Percentiles rank a stretch among this genome's conserved stretches.
Evolutionary conservation across 2,888 invertebrate species (phyloP).

Genomic region (Vesta saturnalis): DNA sequence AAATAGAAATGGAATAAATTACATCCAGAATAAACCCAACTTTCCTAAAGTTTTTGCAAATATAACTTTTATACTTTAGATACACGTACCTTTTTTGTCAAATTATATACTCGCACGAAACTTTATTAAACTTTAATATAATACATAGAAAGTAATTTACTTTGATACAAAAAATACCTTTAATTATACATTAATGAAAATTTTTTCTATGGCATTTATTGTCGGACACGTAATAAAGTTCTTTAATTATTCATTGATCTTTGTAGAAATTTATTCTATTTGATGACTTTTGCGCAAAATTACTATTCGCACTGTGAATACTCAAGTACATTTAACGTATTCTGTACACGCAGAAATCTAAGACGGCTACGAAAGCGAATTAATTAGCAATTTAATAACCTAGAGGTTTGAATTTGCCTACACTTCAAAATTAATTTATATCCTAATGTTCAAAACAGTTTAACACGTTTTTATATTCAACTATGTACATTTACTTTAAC

Average conservation of each 20-base stretch:
- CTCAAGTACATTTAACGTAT: not conserved
- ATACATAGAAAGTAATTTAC: too few species aligned
- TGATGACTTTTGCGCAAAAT: slow-evolving; percentile 7
- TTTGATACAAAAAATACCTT: too few species aligned
- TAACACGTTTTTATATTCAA: not conserved
- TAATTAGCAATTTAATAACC: slow-evolving; percentile 12
- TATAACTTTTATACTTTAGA: not conserved
- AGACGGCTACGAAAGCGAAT: not conserved
- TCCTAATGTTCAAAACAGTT: not conserved
- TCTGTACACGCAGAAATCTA: not conserved
- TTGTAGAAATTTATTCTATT: not conserved
- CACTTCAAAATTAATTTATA: not conserved
- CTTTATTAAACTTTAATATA: not conserved
- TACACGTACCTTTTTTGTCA: not conserved
- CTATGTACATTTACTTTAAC: too few species aligned
- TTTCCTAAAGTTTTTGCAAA: not conserved
- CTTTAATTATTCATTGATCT: slow-evolving; percentile 1
- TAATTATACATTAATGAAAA: too few species aligned
- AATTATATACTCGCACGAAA: too few species aligned
- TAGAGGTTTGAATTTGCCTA: not conserved
- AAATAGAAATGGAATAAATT: not conserved
- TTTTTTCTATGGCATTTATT: not conserved
- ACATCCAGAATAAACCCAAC: not conserved
- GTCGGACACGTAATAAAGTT: not conserved
- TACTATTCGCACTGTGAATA: slow-evolving; percentile 2